These are phyloP conservation scores for Dasypogon diadema DNA, from an alignment of 2,888 invertebrate genomes.

Conservation along the genomic window DNA sequence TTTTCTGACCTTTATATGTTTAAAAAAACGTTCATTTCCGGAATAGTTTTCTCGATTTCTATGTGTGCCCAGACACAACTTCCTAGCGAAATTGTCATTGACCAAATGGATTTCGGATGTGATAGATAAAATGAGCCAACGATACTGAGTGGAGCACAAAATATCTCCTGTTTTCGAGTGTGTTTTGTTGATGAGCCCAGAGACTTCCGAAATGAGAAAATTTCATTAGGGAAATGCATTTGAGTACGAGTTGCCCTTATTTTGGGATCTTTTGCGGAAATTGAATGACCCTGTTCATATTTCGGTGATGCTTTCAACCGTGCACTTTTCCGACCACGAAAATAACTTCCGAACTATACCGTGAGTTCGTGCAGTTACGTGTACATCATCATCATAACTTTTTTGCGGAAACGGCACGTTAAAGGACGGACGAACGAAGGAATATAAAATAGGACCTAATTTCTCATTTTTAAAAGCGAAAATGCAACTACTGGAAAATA, in stretches of 20 bases:
- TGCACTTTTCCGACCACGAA: slow-evolving; percentile 21
- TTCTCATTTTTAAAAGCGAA: slow-evolving; percentile 30
- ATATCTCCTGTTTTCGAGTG: slow-evolving; percentile 18
- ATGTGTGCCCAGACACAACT: slow-evolving; percentile 16
- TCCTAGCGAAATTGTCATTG: slow-evolving; percentile 42
- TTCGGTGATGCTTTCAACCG: background rate
- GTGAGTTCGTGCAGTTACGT: slow-evolving; percentile 42
- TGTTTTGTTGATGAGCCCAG: slow-evolving; percentile 39
- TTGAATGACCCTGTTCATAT: slow-evolving; percentile 36
- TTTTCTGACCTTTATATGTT: background rate
- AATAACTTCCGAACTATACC: slow-evolving; percentile 36
- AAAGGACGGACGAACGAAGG: slow-evolving; percentile 1
- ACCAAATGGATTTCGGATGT: slow-evolving; percentile 47
- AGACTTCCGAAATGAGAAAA: slow-evolving; percentile 42
- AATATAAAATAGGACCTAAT: slow-evolving; percentile 38
- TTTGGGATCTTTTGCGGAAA: slow-evolving; percentile 37
- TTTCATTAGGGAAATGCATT: slow-evolving; percentile 48
- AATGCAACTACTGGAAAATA: slow-evolving; percentile 30
- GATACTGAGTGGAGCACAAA: background rate
- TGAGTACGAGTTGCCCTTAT: slow-evolving; percentile 22
- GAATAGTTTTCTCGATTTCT: slow-evolving; percentile 14
- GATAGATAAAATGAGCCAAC: slow-evolving; percentile 41
- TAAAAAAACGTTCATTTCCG: slow-evolving; percentile 14
- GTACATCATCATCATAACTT: slow-evolving; percentile 37
- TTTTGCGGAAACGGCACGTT: slow-evolving; percentile 10